Base-by-base conservation (phyloP, 1,140 invertebrate species). In the Subanguina moxae region DNA sequence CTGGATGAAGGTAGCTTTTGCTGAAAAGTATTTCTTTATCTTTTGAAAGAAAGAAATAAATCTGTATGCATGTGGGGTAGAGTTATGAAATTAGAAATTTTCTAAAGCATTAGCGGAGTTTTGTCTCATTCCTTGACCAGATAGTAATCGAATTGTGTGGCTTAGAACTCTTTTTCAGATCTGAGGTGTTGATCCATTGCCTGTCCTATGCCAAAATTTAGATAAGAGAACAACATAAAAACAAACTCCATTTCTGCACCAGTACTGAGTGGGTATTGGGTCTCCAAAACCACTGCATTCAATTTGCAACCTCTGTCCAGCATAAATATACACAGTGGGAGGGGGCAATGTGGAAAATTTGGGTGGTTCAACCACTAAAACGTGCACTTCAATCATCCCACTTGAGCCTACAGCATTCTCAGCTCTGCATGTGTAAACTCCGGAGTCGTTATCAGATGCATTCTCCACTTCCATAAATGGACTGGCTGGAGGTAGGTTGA, bases 251-350 rank as follows among this genome's bases (percentile, higher is more conserved):
- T 80, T 78, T 28, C 71, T 56, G 9, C 70, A 52, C 78, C 78
- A 80, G 43, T 77, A 76, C 30, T 73, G 68, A 59, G 70, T 74
- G 1, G 80, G 76, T 42, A 76, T 65, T 19, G 80, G 79, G 56
- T 82, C 80, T n/a, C 73, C 78, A 65, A 82, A 82, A 43, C 80
- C 78, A 38, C 64, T 68, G 43, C 78, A 80, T 30, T 70, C 70
- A 19, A 77, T 66, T 7, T 76, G 30, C 17, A 80, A 27, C 21
- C 42, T 43, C 43, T 71, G 65, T 8, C 78, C 78, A 15, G 64
- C 69, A 15, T 59, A 64, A 0, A 80, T 63, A 43, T 62, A 56
- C 1, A 70, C 52, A 45, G 69, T 63, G 9, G 80, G 65, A 11
- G 78, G 79, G 7, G 80, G 80, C 32, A 59, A 52, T 15, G 67